phyloP scores from a whole-genome alignment of 1,140 invertebrate species.

The Apis laboriosa region DNA sequence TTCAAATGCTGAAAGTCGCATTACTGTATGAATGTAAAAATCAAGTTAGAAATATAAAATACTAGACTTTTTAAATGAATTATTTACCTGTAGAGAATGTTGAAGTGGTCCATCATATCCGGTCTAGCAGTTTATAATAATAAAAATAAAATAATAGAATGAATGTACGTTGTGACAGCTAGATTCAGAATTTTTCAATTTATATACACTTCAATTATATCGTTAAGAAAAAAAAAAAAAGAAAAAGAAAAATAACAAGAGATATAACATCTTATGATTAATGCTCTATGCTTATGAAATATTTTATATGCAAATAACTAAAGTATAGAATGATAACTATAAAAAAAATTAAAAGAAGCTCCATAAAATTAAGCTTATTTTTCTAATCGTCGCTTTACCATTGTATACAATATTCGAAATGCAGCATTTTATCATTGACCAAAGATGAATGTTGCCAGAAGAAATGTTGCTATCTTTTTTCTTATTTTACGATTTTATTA shows the following conservation, averaged over 20 bases:
- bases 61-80: constrained; percentile 32
- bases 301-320: not conserved
- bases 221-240: not conserved
- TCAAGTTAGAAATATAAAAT: constrained; percentile 27
- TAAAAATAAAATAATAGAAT: constrained; percentile 51
- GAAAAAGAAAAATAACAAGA: not conserved
- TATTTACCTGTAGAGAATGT: constrained; percentile 52
- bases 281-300: not conserved
- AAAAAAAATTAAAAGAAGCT: constrained; percentile 23
- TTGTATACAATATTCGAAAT: not conserved
- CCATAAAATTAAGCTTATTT: not conserved
- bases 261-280: not conserved
- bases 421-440: constrained; percentile 39
- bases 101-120: constrained; percentile 52
- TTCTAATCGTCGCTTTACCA: not conserved
- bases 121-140: constrained; percentile 50
- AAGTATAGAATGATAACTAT: not conserved
- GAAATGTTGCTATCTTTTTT: not conserved
- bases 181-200: constrained; percentile 26
- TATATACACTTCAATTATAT: constrained; percentile 27
- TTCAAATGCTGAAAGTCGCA: constrained; percentile 22
- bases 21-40: constrained; percentile 12
- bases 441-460: constrained; percentile 43
- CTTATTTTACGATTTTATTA: not conserved
- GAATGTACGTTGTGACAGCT: constrained; percentile 40